A percentile compares a stretch with the other conserved stretches of the same genome.
Evolutionary conservation across 1,140 invertebrate genomes (phyloP).

Genomic region (Zelostemma sp.): DNA sequence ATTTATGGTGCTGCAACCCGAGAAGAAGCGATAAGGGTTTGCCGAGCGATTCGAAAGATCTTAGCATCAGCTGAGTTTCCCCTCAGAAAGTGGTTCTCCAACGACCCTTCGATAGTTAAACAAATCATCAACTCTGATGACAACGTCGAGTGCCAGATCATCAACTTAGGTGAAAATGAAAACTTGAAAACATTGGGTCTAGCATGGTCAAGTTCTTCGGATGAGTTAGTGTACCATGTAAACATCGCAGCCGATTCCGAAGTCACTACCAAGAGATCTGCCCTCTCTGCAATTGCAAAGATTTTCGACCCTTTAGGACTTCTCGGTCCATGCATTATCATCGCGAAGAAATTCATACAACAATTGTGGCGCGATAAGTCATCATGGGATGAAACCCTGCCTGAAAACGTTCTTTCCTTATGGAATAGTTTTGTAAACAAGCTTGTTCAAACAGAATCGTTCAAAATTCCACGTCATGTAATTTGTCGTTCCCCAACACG

Average conservation of each 20-base stretch:
- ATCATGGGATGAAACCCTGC: slow-evolving; percentile 21
- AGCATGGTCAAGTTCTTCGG: slow-evolving; percentile 22
- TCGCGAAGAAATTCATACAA: slow-evolving; percentile 27
- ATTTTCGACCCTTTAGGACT: slow-evolving; percentile 34
- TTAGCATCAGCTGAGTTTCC: slow-evolving; percentile 49
- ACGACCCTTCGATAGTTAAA: slow-evolving; percentile 26
- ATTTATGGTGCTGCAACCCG: slow-evolving; percentile 55
- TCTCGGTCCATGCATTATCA: slow-evolving; percentile 14
- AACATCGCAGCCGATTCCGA: background rate
- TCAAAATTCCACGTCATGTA: slow-evolving; percentile 1
- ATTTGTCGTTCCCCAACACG: background rate
- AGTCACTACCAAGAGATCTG: slow-evolving; percentile 8
- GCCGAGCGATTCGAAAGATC: slow-evolving; percentile 33
- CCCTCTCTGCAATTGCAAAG: slow-evolving; percentile 21
- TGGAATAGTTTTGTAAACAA: slow-evolving; percentile 4
- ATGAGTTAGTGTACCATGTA: slow-evolving; percentile 14
- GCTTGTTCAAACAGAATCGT: background rate
- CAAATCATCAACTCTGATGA: background rate
- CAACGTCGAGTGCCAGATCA: background rate
- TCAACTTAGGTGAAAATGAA: slow-evolving; percentile 12
- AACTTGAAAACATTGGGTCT: slow-evolving; percentile 37
- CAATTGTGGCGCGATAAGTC: slow-evolving; percentile 16
- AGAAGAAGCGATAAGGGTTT: slow-evolving; percentile 48
- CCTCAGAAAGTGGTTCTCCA: slow-evolving; percentile 62
- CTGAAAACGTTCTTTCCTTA: background rate